Base-by-base conservation (phyloP, 2,888 invertebrate species). In the Phaedon cochleariae region DNA sequence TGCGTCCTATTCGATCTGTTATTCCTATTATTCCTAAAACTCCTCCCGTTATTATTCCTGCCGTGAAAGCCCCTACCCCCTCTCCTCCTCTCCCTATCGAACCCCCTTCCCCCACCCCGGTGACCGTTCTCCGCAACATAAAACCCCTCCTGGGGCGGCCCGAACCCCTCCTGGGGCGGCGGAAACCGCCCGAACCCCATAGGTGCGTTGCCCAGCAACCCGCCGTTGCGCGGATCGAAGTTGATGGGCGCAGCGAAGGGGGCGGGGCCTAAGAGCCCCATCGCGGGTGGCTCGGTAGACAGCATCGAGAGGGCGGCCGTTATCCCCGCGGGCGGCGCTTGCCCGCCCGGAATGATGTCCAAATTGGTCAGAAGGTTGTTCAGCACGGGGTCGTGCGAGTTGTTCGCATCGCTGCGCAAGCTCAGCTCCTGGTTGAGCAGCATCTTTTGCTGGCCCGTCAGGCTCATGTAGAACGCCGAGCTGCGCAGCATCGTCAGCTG, bases 371-470 rank as follows among this genome's bases (percentile, higher is more conserved):
- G 85, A 74, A 91, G 88, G 74, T 85, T 87, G 75, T 88, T 89
- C 69, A 90, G 87, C 72, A 86, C 87, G 74, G 87, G 88, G 59
- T 80, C 79, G 78, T 90, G 89, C 20, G 88, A 81, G 15, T 73
- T 72, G 70, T 86, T 87, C 6, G 89, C 87, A 59, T 83, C 82
- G 26, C 71, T 73, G 10, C 90, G 85, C 22, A 87, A 84, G 1
- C 89, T 88, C 75, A 92, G 80, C 78, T 91, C 87, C 76, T 91
- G 90, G 77, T 91, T 91, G 0, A 91, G 87, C 82, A 89, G 87
- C 73, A 91, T 87, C 82, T 91, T 92, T 78, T 90, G 89, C 70
- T 90, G 91, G 61, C 90, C 90, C 73, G 90, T 90, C 52, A 91
- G 83, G 68, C 89, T 90, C 78, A 89, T 90, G 77, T 90, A 92